Evolutionary conservation across 2,888 invertebrate species (phyloP).

Genomic region (Cynaeus angustus): DNA sequence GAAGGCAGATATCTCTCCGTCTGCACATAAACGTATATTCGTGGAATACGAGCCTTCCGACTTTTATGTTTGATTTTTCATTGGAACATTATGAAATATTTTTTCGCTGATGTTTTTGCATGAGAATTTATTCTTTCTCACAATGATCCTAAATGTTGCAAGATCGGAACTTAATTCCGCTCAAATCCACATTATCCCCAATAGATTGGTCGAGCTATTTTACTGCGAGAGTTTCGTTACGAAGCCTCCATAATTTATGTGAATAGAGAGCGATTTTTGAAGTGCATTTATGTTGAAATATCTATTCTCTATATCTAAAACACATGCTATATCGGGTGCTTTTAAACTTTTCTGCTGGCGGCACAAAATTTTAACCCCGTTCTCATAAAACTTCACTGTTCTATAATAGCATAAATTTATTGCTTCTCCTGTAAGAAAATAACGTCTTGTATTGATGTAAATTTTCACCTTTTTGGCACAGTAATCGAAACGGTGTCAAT

Average conservation of each 20-base stretch:
- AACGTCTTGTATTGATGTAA: constrained; percentile 47
- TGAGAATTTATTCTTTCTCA: constrained; percentile 45
- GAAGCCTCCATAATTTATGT: constrained; percentile 45
- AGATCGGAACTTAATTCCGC: constrained; percentile 44
- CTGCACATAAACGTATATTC: constrained; percentile 49
- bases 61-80: constrained; percentile 50
- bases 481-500: background rate
- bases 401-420: constrained; percentile 53
- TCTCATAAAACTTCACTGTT: constrained; percentile 62
- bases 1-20: constrained; percentile 40
- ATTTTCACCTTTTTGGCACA: constrained; percentile 25
- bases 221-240: constrained; percentile 30
- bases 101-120: constrained; percentile 46
- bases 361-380: constrained; percentile 62
- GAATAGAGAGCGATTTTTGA: constrained; percentile 49
- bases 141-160: constrained; percentile 42
- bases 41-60: constrained; percentile 45
- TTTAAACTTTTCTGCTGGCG: constrained; percentile 62
- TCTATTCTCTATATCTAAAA: constrained; percentile 54
- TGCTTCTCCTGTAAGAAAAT: constrained; percentile 47
- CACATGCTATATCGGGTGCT: constrained; percentile 53
- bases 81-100: constrained; percentile 46
- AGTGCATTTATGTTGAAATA: constrained; percentile 53
- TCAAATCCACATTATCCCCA: constrained; percentile 43
- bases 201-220: constrained; percentile 36